Base-by-base conservation (phyloP, 2,113 vertebrate species). In the Coryphaenoides rupestris region DNA sequence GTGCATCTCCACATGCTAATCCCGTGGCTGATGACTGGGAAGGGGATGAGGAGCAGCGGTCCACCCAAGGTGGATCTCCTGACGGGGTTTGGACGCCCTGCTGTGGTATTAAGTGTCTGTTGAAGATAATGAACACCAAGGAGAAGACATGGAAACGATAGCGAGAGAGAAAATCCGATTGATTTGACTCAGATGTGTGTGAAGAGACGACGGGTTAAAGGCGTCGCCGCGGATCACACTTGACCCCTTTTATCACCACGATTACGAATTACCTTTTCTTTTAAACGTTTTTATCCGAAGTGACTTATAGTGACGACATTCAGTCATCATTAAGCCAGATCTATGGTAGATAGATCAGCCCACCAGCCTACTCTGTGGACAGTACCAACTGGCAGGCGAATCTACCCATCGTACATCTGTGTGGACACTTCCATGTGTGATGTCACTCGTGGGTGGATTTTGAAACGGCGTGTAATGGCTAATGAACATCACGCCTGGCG, bases 1-100 rank as follows among this genome's bases (percentile, higher is more conserved):
- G 81, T 85, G 80, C 80, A 68, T 75, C 65, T 40, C 73, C 55
- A 61, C 74, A 80, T 72, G 68, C 78, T 84, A 84, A 86, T 85
- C 81, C 81, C 33, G 61, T 72, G 73, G 62, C 65, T 84, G 82
- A 84, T 80, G 78, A 72, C 75, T 52, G 75, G 55, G 69, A 71
- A 73, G 50, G 67, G 60, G 72, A 69, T 65, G 62, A 72, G 75
- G 80, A 77, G 65, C 70, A 63, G 63, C 70, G 61, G 60, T 62
- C 79, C 74, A 87, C 83, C 73, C 77, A 84, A 80, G 54, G 1
- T 26, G 77, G 72, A 85, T 82, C 5, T 40, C 78, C 72, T 69
- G 60, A 66, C 15, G 0, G 52, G 21, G 46, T 67, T 75, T n/a
- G 21, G 72, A 45, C 62, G 57, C 21, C 66, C 63, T 62, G 56